Evolutionary conservation across 2,888 invertebrate genomes (phyloP).

Genomic region (Pardosa pseudoannulata): DNA sequence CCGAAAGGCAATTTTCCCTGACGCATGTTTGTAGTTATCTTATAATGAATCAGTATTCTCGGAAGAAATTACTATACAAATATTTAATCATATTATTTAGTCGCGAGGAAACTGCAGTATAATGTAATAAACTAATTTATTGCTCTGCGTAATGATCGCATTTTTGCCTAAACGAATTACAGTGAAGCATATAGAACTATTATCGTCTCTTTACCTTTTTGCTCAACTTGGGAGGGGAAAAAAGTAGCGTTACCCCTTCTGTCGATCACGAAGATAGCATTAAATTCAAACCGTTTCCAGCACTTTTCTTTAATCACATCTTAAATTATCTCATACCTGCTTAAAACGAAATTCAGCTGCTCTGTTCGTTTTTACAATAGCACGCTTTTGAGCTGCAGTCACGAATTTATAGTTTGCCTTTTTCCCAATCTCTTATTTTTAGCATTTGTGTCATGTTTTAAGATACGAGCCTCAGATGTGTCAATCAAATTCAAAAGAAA

Average conservation of each 20-base stretch:
- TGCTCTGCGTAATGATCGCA: background rate
- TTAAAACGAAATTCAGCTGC: background rate
- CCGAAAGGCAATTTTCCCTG: too few species aligned
- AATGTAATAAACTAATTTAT: background rate
- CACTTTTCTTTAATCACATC: conserved; percentile 8
- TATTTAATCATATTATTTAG: too few species aligned
- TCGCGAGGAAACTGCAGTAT: too few species aligned
- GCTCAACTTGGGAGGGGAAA: background rate
- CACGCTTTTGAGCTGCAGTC: background rate
- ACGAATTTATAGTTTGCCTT: background rate
- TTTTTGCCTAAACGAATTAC: background rate
- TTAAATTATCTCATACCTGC: background rate
- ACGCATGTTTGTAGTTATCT: too few species aligned
- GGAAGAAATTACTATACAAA: too few species aligned
- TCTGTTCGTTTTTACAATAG: background rate
- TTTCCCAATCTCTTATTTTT: background rate
- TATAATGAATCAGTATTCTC: too few species aligned
- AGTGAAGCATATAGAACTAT: background rate
- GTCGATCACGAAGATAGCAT: background rate
- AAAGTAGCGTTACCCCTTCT: background rate
- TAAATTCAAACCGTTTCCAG: background rate
- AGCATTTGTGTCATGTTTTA: background rate
- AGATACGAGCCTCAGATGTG: background rate
- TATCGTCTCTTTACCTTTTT: background rate
- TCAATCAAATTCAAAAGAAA: background rate